Evolutionary conservation across 53 echinoderm and acorn worm genomes (phyloP), one percentile per base, ranked within the genome.

Genomic region (Pentamera pediparva): DNA sequence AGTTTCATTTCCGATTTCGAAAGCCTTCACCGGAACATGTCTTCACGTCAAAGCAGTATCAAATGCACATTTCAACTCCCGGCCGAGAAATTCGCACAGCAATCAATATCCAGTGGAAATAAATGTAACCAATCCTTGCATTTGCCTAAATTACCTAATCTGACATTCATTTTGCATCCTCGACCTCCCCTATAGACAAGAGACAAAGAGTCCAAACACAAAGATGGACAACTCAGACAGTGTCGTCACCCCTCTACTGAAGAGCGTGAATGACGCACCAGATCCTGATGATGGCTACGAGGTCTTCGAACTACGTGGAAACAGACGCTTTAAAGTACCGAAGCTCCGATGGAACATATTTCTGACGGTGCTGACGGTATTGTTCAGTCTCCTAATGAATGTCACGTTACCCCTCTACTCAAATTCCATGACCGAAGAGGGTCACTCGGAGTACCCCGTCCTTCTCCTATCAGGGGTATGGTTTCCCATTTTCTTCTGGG

Each of bases 401-500:
- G 78, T 89, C 10, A 67, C 85, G 9, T 87, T 94, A 4, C 95
- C 95, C 24, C 65, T 94, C 8, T 85, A 76, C 36, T 85, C 89
- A 38, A 64, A 72, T 11, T 81, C 83, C 48, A 89, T 86, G 83
- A 83, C 78, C 24, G 78, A 70, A 39, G 81, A 76, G 34, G 82
- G 77, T 22, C 57, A 75, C 70, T 71, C 69, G 6, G 90, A 81
- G 47, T 94, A 90, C 37, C 82, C 87, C 3, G 90, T 94, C 5
- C 70, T 94, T 12, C 78, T 94, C 63, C 82, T 58, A 55, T 56
- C 75, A 4, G 60, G 87, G 4, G 24, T 94, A 24, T 86, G 86
- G 95, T 94, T 94, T 78, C 95, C 87, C 12, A 31, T 84, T 18
- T 87, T 94, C 74, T 90, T 94, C 83, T 87, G 90, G 41, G 59